Base-by-base conservation (phyloP, 2,888 invertebrate genomes). In the Leucoptera coffeella region DNA sequence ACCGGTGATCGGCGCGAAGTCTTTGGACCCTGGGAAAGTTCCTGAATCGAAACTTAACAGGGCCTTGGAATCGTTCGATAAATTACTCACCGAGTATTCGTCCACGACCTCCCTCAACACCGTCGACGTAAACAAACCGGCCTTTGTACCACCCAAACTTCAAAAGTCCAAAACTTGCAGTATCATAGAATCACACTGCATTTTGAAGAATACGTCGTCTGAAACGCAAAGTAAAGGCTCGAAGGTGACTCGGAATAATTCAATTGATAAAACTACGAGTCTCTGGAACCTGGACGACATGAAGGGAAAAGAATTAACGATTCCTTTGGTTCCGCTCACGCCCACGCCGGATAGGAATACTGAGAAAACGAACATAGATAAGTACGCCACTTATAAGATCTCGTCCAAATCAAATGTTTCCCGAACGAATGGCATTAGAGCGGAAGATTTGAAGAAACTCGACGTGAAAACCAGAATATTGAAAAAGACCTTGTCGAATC, bases 91-190 rank as follows among this genome's bases (percentile, higher is more conserved):
- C 3, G 71, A 69, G 35, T 71, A 69, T 41, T 55, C 62, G 14
- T 34, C 47, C 34, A 38, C 49, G 4, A 51, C 56, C 12, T 40
- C 53, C 15, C 46, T 47, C 23, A 37, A 50, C 4, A 50, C 50
- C 32, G 38, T 48, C 11, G 53, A 48, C 34, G 35, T 34, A 15
- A 40, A 32, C 32, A 55, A 50, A 26, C 40, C 28, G 28, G 38
- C 34, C 37, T 71, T 62, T 33, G 45, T 56, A 38, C 65, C 74
- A 26, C 77, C 77, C 23, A 77, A 75, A 49, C 50, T 82, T 37
- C 75, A 80, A 40, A 82, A 82, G 47, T 78, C 82, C 1, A 79
- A 80, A 45, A 82, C 82, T 37, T 80, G 80, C 47, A 78, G 78
- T 42, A 80, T 80, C 31, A 80, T 80, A 28, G 80, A 80, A 49